These are phyloP conservation scores for Polyploca ridens DNA, from an alignment of 2,888 invertebrate genomes.

Conservation along the genomic window DNA sequence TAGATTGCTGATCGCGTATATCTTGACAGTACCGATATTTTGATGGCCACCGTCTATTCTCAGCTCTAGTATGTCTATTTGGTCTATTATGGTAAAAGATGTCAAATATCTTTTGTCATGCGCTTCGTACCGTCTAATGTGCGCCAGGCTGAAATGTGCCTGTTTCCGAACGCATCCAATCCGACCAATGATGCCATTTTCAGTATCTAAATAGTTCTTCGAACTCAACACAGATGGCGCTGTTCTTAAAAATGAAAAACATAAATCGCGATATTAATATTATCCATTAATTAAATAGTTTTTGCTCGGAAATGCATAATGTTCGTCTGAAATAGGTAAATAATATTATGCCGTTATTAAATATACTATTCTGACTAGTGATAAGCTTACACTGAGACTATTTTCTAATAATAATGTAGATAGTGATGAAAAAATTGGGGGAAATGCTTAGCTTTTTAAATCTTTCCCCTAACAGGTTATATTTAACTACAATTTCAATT, in stretches of 20 bases:
- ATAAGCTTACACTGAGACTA: not conserved
- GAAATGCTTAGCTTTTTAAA: not conserved
- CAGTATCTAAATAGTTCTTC: not conserved
- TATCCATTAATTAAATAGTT: not conserved
- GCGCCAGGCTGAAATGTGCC: not conserved
- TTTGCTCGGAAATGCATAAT: not conserved
- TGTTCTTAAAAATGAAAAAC: not conserved
- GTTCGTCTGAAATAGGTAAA: not conserved
- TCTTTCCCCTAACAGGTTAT: not conserved
- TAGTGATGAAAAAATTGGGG: not conserved
- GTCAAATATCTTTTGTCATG: not conserved
- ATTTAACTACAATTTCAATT: not conserved
- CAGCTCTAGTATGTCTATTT: not conserved
- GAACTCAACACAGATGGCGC: not conserved
- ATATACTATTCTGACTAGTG: constrained; percentile 20
- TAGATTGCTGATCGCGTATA: not conserved
- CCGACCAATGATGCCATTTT: not conserved
- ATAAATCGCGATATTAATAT: not conserved
- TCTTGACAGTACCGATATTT: not conserved
- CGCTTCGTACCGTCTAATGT: not conserved
- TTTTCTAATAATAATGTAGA: constrained; percentile 5
- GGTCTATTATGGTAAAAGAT: not conserved
- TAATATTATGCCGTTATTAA: constrained; percentile 21
- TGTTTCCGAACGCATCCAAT: not conserved
- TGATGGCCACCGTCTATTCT: no score